These are phyloP conservation scores for Gallinago nigripennis DNA, from an alignment of 2,797 vertebrate genomes.

Conservation along the genomic window DNA sequence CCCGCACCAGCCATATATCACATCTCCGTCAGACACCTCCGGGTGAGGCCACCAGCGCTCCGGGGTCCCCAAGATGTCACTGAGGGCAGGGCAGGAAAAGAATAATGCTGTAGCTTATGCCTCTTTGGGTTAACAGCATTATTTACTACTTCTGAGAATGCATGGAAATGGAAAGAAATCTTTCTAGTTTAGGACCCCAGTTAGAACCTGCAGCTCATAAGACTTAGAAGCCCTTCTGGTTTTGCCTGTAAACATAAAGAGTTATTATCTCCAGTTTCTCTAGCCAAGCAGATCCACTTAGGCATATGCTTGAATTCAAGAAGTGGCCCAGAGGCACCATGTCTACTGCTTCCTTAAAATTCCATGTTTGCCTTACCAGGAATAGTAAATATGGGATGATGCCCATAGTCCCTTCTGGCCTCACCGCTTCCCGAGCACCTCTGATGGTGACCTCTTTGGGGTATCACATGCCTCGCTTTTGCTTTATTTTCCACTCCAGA, in stretches of 20 bases:
- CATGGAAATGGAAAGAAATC: not conserved
- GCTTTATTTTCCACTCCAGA: not conserved
- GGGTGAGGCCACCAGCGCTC: not conserved
- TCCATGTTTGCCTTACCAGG: not conserved
- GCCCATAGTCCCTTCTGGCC: not conserved
- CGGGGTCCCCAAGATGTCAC: not conserved
- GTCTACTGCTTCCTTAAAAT: constrained; percentile 1
- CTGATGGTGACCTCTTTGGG: not conserved
- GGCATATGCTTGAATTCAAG: not conserved
- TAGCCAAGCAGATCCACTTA: not conserved
- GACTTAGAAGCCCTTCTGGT: not conserved
- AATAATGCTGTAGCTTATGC: not conserved
- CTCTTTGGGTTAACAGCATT: not conserved
- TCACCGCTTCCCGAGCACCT: not conserved
- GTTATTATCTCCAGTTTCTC: not conserved
- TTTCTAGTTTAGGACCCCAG: not conserved
- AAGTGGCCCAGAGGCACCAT: not conserved
- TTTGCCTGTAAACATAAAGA: not conserved
- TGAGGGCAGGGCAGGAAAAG: not conserved
- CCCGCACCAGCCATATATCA: not conserved
- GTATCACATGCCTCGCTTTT: not conserved
- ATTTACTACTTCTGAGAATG: constrained; percentile 2
- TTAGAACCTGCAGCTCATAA: not conserved
- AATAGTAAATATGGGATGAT: not conserved
- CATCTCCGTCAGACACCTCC: not conserved